These are phyloP conservation scores for Rotaria magnacalcarata DNA, from an alignment of 2,888 invertebrate species.

Conservation along the genomic window DNA sequence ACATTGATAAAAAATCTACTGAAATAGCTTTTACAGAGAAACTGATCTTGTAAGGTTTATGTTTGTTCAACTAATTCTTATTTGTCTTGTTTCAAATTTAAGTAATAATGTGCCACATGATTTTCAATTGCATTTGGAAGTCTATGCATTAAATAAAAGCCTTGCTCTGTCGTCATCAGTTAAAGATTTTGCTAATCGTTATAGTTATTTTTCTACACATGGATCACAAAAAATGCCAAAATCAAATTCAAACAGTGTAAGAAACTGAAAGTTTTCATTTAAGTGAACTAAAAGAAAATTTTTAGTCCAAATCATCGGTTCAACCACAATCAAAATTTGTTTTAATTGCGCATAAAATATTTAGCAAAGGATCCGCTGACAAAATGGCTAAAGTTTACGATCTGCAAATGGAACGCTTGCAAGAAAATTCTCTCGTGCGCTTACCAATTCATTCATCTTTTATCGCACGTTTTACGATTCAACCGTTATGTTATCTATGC, in stretches of 20 bases:
- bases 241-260: neutral
- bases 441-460: neutral
- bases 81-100: neutral
- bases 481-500: neutral
- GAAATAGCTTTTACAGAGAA: conserved; percentile 5
- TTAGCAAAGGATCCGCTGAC: neutral
- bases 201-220: conserved; percentile 25
- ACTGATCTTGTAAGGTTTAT: neutral
- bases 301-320: neutral
- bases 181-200: conserved; percentile 30
- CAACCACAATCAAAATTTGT: conserved; percentile 14
- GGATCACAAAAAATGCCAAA: neutral
- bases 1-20: neutral
- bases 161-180: neutral
- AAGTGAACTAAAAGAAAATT: neutral
- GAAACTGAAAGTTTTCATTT: neutral
- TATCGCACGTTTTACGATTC: neutral
- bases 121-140: conserved; percentile 14
- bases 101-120: conserved; percentile 26
- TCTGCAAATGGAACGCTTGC: neutral
- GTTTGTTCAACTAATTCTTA: neutral
- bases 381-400: neutral
- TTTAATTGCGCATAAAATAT: neutral
- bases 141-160: conserved; percentile 18
- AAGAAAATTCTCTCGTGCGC: conserved; percentile 4